These are phyloP conservation scores for Lordiphosa collinella DNA, from an alignment of 1,140 invertebrate genomes.

Conservation along the genomic window DNA sequence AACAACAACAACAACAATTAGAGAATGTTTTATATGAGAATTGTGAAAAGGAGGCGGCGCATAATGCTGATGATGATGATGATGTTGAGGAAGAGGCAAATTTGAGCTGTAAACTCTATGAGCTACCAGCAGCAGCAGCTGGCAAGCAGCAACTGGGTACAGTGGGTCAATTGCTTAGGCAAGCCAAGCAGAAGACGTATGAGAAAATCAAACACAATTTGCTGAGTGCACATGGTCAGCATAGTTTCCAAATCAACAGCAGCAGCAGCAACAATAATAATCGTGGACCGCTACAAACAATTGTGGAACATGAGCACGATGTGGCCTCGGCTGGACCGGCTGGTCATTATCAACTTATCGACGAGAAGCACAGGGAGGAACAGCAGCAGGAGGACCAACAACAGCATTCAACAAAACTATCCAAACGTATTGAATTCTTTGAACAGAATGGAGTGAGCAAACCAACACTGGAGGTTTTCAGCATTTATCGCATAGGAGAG, in stretches of 20 bases:
- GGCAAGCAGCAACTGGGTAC: constrained; percentile 32
- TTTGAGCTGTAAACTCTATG: constrained; percentile 7
- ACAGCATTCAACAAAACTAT: constrained; percentile 22
- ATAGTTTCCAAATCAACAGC: constrained; percentile 53
- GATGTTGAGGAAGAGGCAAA: background rate
- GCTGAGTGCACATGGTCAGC: constrained; percentile 58
- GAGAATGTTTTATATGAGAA: constrained; percentile 59
- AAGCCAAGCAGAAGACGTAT: constrained; percentile 71
- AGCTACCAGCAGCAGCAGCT: constrained; percentile 4
- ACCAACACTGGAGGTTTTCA: constrained; percentile 60
- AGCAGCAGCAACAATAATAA: constrained; percentile 51
- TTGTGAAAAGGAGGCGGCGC: constrained; percentile 40
- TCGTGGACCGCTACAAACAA: constrained; percentile 56
- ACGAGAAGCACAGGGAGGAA: constrained; percentile 53
- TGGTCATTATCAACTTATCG: constrained; percentile 72
- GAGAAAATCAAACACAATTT: constrained; percentile 76
- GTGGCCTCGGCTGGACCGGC: constrained; percentile 64
- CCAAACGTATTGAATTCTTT: constrained; percentile 78
- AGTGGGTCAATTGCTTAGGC: constrained; percentile 63
- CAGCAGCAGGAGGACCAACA: constrained; percentile 16
- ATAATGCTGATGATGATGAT: constrained; percentile 15
- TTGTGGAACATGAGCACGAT: constrained; percentile 72
- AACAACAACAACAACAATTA: constrained; percentile 50
- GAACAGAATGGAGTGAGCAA: constrained; percentile 47
- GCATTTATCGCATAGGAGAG: constrained; percentile 64